Percentiles rank a stretch among this genome's conserved stretches.
These are phyloP conservation scores for Cynoglossus semilaevis DNA, from an alignment of 2,113 vertebrate genomes.

Conservation along the genomic window DNA sequence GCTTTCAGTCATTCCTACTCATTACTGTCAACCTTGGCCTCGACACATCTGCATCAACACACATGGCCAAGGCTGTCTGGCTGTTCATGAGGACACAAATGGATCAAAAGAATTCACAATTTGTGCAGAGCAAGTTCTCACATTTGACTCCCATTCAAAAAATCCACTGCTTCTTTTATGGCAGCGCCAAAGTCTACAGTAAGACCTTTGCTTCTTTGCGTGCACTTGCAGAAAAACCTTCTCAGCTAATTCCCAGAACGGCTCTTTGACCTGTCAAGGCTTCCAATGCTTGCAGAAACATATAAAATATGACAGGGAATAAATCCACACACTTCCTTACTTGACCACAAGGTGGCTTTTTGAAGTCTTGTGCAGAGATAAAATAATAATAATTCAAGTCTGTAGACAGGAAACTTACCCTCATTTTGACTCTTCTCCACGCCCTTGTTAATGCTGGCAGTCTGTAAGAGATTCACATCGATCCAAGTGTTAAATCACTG, in stretches of 20 bases:
- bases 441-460: conserved; percentile 70
- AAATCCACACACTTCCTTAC: conserved; percentile 6
- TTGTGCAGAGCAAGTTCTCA: no score
- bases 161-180: background rate
- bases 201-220: conserved; percentile 16
- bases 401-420: conserved; percentile 56
- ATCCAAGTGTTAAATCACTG: background rate
- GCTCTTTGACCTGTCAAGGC: background rate
- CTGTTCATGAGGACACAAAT: no score
- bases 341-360: conserved; percentile 42
- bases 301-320: background rate
- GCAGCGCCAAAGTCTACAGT: background rate
- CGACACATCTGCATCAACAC: no score
- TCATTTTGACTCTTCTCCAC: conserved; percentile 70
- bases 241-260: background rate
- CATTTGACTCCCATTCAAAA: background rate
- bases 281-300: background rate
- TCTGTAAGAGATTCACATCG: conserved; percentile 49
- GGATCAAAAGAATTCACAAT: no score
- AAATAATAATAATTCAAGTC: background rate
- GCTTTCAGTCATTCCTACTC: no score
- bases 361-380: background rate
- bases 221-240: background rate
- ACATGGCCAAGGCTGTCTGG: no score
- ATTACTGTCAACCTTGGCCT: no score